A percentile compares a stretch with the other conserved stretches of the same genome.
Evolutionary conservation across 2,113 vertebrate species (phyloP).

Genomic region (Podarcis raffonei): DNA sequence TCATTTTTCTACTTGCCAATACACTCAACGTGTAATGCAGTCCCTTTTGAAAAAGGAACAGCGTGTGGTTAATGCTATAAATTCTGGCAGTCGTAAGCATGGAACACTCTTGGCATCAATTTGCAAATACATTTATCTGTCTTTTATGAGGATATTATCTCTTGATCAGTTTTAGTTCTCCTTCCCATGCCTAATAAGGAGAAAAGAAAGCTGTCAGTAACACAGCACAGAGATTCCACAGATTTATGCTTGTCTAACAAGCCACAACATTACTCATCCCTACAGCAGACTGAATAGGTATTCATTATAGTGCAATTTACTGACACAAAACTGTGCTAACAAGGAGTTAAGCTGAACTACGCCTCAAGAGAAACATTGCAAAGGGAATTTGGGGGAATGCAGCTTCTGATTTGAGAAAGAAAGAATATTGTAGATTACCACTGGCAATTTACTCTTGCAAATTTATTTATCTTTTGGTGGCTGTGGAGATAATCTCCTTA

Average conservation of each 20-base stretch:
- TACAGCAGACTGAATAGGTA: background rate
- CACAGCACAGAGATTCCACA: background rate
- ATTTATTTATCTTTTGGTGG: background rate
- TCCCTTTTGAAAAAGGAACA: background rate
- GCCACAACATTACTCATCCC: background rate
- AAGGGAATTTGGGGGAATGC: background rate
- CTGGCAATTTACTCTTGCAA: background rate
- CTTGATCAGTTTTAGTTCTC: background rate
- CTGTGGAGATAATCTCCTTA: background rate
- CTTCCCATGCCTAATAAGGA: background rate
- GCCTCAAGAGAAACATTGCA: background rate
- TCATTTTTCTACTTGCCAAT: background rate
- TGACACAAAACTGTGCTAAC: background rate
- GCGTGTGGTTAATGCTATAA: background rate
- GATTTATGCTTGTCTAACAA: conserved; percentile 6
- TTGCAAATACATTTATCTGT: background rate
- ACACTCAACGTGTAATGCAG: background rate
- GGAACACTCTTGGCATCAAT: background rate
- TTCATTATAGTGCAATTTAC: background rate
- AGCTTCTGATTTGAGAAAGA: background rate
- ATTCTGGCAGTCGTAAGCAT: background rate
- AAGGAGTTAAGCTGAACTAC: background rate
- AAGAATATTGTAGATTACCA: background rate
- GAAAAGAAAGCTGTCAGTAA: background rate
- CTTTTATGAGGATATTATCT: background rate